Base-by-base conservation (phyloP, 2,888 invertebrate genomes). In the Tetragnatha montana region DNA sequence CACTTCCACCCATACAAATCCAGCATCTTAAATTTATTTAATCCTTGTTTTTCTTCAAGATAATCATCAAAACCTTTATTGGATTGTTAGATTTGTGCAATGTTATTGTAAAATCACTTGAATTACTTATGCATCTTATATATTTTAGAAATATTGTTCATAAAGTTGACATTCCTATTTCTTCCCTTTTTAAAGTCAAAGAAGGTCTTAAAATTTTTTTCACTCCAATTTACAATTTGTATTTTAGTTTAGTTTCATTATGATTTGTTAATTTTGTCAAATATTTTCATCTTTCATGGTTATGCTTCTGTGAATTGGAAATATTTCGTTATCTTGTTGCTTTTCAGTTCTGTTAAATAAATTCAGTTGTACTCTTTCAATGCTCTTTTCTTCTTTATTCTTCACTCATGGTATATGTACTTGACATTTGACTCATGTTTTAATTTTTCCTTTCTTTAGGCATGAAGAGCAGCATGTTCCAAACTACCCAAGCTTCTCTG, bases 361-460 rank as follows among this genome's bases (percentile, higher is more conserved):
- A 60, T 60, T 60, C 60, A 8, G 60, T 60, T 60, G 17, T 60
- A 60, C 60, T 60, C 60, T 60, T 60, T 60, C 17, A 60, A 8
- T 60, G 17, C 60, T 60, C 10, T 60, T 17, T 60, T 60, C 17
- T n/a, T n/a, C 60, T 60, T 10, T 60, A 35, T 4, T 60, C 1
- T 60, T 60, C 6, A 60, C 2, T 8, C 7, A 51, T 12, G 12
- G 8, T 51, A 8, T 7, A 60, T 12, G 14, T 14, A 60, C 60
- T 60, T 60, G 12, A 60, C 60, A 60, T 60, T 60, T 60, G 35
- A 17, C 12, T 60, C 60, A 60, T 60, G 12, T 60, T 60, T 74
- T 10, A 50, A 8, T 75, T 75, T 73, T 88, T 79, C n/a, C 79
- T 68, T 19, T 88, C 79, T 68, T 88, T 35, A 76, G 82, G 87